Evolutionary conservation across 2,113 vertebrate species (phyloP), one percentile per base, ranked within the genome.

Genomic region (Melanotaenia duboulayi): DNA sequence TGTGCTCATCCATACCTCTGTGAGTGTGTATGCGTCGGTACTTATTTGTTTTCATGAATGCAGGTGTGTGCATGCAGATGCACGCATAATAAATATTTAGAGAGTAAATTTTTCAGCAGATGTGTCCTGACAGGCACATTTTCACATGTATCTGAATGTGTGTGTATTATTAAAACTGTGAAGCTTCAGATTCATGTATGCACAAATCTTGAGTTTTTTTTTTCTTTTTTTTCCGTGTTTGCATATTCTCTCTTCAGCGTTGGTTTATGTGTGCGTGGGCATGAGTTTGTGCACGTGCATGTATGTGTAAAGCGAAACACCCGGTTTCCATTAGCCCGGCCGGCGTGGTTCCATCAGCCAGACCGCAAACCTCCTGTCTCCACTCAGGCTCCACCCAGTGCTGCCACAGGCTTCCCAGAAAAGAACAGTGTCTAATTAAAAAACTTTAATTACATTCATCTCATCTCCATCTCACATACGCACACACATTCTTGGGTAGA

Each of bases 351-450:
- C 89, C 77, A 74, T 85, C 58, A 66, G 84, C 86, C 84, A 85
- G 78, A 89, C 92, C 91, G 73, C 90, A 89, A 89, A 78, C 90
- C 87, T 91, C 89, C 87, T 81, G 89, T 87, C 91, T 92, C 91
- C 86, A 80, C 82, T 81, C 76, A 76, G 86, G 89, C 90, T 92
- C 92, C 90, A 87, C 91, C 91, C 90, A 88, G 83, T 28, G 49
- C 87, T 66, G 87, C 92, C 92, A 88, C 91, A 92, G 87, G 85
- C 87, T 90, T 92, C 89, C 92, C 91, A 91, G 90, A 93, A 92
- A 90, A 91, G 89, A 91, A 86, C 88, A 87, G 80, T 58, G 46
- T 92, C 91, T 92, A 86, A 93, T 93, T 91, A 90, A 89, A 90
- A 88, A 86, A 83, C 83, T 89, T 87, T 88, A 90, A 90, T 91